phyloP scores from a whole-genome alignment of 2,797 vertebrate genomes.

The Micrastur ruficollis region DNA sequence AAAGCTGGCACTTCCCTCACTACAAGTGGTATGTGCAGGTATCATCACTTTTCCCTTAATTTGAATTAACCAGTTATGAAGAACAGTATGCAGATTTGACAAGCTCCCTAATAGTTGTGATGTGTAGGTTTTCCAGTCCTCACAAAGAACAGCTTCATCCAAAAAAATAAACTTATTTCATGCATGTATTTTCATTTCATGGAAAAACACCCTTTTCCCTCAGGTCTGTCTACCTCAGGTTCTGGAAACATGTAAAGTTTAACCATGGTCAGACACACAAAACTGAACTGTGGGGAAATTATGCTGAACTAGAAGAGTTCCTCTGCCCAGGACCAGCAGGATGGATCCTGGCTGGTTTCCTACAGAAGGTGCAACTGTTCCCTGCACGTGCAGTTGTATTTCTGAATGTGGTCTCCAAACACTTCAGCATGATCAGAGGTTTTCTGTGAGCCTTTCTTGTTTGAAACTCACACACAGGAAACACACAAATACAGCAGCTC shows the following conservation, averaged over 20 bases:
- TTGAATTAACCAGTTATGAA: neutral
- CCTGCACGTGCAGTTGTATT: neutral
- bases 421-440: neutral
- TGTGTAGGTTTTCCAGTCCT: neutral
- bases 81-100: neutral
- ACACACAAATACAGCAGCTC: neutral
- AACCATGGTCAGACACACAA: too few species aligned
- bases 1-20: neutral
- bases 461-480: neutral
- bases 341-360: neutral
- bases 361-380: neutral
- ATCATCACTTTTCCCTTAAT: neutral
- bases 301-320: neutral
- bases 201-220: neutral
- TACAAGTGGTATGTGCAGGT: neutral
- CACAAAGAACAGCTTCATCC: neutral
- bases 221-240: fast-evolving
- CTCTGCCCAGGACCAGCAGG: neutral
- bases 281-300: neutral
- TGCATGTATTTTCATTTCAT: too few species aligned
- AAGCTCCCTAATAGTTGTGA: neutral
- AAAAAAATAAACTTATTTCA: neutral
- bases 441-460: neutral
- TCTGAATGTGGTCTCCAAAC: neutral
- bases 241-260: neutral